These are phyloP conservation scores for Onychostruthus taczanowskii DNA, from an alignment of 2,113 vertebrate genomes.

Conservation along the genomic window DNA sequence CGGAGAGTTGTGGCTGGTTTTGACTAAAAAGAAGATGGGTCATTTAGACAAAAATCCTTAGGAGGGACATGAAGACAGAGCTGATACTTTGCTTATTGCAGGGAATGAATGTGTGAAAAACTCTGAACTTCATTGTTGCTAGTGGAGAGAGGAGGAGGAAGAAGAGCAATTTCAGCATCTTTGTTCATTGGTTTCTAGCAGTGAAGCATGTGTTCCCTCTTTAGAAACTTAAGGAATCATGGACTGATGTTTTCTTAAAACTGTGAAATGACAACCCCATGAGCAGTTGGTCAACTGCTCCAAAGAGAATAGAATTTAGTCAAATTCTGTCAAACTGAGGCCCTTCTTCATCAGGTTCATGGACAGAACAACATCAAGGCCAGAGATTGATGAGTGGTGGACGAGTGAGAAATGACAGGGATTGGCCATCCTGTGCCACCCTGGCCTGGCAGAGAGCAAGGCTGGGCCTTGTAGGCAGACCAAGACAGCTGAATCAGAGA, in stretches of 20 bases:
- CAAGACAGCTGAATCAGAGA: not conserved
- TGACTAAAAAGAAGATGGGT: not conserved
- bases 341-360: not conserved
- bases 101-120: not conserved
- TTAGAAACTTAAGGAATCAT: not conserved
- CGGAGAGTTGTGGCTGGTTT: not conserved
- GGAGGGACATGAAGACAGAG: not conserved
- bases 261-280: not conserved
- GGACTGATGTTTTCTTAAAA: not conserved
- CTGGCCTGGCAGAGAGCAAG: not conserved
- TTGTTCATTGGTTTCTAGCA: not conserved
- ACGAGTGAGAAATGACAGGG: not conserved
- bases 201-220: not conserved
- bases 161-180: not conserved
- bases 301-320: not conserved
- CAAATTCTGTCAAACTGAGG: not conserved
- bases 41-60: not conserved
- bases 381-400: accelerated
- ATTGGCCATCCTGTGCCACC: not conserved
- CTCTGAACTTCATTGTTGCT: not conserved
- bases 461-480: accelerated
- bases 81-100: not conserved
- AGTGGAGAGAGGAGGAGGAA: not conserved
- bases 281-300: not conserved
- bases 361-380: not conserved